Conservation (phyloP, 2,888 invertebrate species). For the Eristalis tenax region DNA sequence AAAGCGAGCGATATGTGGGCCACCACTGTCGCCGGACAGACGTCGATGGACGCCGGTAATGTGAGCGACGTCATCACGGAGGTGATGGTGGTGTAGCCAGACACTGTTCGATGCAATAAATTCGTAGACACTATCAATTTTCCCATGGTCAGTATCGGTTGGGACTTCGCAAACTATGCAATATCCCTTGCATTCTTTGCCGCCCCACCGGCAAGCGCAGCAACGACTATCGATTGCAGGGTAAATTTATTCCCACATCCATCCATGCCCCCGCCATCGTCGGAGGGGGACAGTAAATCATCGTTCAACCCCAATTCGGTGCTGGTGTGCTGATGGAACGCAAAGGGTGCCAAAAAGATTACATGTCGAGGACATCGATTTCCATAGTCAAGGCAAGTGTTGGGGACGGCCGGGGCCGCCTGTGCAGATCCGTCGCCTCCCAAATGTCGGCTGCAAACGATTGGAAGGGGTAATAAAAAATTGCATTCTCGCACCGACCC, state of each 20-base stretch:
- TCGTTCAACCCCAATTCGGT: slow-evolving; percentile 58
- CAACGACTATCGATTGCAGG: slow-evolving; percentile 47
- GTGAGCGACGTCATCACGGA: slow-evolving; percentile 28
- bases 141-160: slow-evolving; percentile 38
- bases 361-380: slow-evolving; percentile 68
- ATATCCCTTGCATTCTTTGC: background rate
- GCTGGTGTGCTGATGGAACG: slow-evolving; percentile 3
- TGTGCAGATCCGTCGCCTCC: background rate
- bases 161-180: slow-evolving; percentile 1
- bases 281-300: slow-evolving; percentile 47
- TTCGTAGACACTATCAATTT: slow-evolving; percentile 67
- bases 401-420: background rate
- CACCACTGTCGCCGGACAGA: slow-evolving; percentile 21
- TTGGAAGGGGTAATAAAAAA: slow-evolving; percentile 5
- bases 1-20: slow-evolving; percentile 8
- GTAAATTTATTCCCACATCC: slow-evolving; percentile 46
- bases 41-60: slow-evolving; percentile 27
- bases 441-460: background rate
- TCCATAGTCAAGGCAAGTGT: slow-evolving; percentile 30
- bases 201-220: background rate
- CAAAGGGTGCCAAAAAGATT: slow-evolving; percentile 60
- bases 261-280: background rate
- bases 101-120: slow-evolving; percentile 23
- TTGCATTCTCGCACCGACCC: slow-evolving; percentile 12
- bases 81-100: background rate